phyloP scores from a whole-genome alignment of 2,888 invertebrate species.

The Harpalus rubripes region DNA sequence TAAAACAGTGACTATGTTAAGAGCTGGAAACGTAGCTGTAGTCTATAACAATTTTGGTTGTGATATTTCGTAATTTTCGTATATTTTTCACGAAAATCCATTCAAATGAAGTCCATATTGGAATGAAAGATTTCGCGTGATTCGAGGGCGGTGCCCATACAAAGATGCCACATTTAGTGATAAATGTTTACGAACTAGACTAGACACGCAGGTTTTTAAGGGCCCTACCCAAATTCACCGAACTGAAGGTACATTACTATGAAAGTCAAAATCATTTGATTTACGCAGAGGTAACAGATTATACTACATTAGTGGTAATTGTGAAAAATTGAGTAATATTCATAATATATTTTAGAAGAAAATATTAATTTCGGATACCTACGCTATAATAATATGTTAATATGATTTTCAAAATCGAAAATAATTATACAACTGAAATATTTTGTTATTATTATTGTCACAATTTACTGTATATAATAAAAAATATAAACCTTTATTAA shows the following conservation, averaged over 20 bases:
- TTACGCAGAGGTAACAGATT: conserved; percentile 2
- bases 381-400: too few relatives aligned
- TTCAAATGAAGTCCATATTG: conserved; percentile 30
- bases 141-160: conserved; percentile 17
- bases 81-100: conserved; percentile 4
- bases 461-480: not conserved
- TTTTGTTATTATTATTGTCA: not conserved
- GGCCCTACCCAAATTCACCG: conserved; percentile 49
- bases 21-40: too few relatives aligned
- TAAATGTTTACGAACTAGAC: conserved; percentile 50
- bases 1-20: too few relatives aligned
- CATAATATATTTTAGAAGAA: not conserved
- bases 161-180: conserved; percentile 50
- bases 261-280: conserved; percentile 11
- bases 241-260: not conserved
- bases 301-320: conserved; percentile 18
- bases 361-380: too few relatives aligned
- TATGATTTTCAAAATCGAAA: too few relatives aligned
- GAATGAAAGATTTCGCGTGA: conserved; percentile 26
- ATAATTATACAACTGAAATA: too few relatives aligned
- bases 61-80: not conserved
- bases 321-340: conserved; percentile 7
- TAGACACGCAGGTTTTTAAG: conserved; percentile 44
- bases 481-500: not conserved
- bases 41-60: not conserved